phyloP scores from a whole-genome alignment of 2,888 invertebrate genomes.

The Mythimna vitellina region DNA sequence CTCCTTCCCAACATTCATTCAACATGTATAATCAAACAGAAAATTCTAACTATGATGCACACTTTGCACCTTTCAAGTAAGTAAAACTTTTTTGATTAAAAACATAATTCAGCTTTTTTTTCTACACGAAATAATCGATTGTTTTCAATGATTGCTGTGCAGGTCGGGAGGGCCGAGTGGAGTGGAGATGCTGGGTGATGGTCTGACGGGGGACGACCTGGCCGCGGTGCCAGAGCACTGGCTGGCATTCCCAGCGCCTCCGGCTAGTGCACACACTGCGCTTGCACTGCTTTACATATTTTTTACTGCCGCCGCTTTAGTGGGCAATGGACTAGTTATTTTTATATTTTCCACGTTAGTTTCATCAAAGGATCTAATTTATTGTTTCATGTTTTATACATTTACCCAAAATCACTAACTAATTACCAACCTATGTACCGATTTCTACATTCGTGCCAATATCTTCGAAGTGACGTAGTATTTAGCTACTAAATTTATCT shows the following conservation, averaged over 20 bases:
- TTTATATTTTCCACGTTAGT: slow-evolving; percentile 95
- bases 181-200: slow-evolving; percentile 92
- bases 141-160: slow-evolving; percentile 5
- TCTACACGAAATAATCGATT: background rate
- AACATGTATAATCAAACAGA: slow-evolving; percentile 84
- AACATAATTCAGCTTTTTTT: no score
- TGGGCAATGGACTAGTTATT: slow-evolving; percentile 96
- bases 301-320: slow-evolving; percentile 93
- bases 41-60: slow-evolving; percentile 79
- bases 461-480: no score
- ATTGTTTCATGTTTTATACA: background rate
- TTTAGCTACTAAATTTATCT: no score
- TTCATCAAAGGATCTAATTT: background rate
- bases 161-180: slow-evolving; percentile 75
- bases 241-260: slow-evolving; percentile 95
- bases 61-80: slow-evolving; percentile 86
- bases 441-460: no score
- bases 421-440: background rate
- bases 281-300: slow-evolving; percentile 94
- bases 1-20: slow-evolving; percentile 62
- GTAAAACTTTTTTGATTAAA: slow-evolving; percentile 25
- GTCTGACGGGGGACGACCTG: slow-evolving; percentile 94
- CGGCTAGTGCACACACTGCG: slow-evolving; percentile 95
- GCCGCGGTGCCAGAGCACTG: slow-evolving; percentile 95
- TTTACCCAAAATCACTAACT: background rate